These are phyloP conservation scores for Luffia ferchaultella DNA, from an alignment of 2,888 invertebrate species.

Conservation along the genomic window DNA sequence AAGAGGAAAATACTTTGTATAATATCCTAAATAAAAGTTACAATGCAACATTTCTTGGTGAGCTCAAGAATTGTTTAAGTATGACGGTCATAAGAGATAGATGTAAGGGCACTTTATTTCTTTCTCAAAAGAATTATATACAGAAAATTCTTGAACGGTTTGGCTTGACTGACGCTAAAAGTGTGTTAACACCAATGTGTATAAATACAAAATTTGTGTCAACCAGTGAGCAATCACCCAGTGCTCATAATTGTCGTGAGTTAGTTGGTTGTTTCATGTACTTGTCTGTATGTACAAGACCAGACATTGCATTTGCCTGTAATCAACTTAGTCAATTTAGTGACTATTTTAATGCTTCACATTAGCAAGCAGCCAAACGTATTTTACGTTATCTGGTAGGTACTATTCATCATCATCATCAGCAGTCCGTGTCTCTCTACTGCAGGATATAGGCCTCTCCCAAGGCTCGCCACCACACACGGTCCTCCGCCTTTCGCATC, in stretches of 20 bases:
- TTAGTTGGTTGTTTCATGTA: slow-evolving; percentile 4
- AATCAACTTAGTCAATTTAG: slow-evolving; percentile 8
- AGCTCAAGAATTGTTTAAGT: slow-evolving; percentile 1
- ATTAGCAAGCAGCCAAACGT: slow-evolving; percentile 14
- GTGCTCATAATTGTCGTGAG: not conserved
- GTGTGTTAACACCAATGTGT: not conserved
- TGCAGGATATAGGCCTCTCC: too few species aligned
- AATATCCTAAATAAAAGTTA: not conserved
- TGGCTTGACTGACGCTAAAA: slow-evolving; percentile 2
- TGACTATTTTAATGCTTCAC: slow-evolving; percentile 7
- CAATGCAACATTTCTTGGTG: not conserved
- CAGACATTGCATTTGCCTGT: slow-evolving; percentile 1
- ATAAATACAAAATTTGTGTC: slow-evolving; percentile 1
- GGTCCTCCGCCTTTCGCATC: too few species aligned
- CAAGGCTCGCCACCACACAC: too few species aligned
- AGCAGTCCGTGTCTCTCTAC: too few species aligned
- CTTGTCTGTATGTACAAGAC: slow-evolving; percentile 2
- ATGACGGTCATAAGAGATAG: slow-evolving; percentile 3
- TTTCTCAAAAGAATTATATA: slow-evolving; percentile 2
- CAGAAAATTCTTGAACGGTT: slow-evolving; percentile 1
- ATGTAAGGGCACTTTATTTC: not conserved
- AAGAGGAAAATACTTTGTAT: not conserved
- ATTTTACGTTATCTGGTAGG: slow-evolving; percentile 11
- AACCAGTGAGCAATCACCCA: not conserved
- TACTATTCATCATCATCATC: not conserved